These are phyloP conservation scores for Cherax quadricarinatus DNA, from an alignment of 1,140 invertebrate genomes.

Conservation along the genomic window DNA sequence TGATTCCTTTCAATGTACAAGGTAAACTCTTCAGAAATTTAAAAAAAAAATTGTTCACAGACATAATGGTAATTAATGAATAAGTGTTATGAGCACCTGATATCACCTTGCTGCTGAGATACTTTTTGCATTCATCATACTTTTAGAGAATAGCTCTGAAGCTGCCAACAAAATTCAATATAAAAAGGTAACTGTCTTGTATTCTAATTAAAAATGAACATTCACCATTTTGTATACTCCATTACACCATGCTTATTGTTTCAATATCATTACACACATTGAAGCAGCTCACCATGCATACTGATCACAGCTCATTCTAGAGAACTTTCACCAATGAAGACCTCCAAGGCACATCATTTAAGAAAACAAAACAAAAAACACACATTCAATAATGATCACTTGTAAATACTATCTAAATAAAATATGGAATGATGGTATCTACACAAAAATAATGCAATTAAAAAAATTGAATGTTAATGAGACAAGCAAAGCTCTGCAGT, in stretches of 20 bases:
- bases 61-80: background rate
- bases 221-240: slow-evolving; percentile 1
- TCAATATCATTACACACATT: background rate
- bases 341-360: slow-evolving; percentile 40
- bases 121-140: background rate
- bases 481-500: slow-evolving; percentile 25
- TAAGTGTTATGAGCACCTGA: background rate
- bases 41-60: background rate
- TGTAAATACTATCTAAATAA: slow-evolving; percentile 26
- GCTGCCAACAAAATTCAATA: background rate
- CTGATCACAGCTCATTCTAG: slow-evolving; percentile 38
- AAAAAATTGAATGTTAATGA: slow-evolving; percentile 23
- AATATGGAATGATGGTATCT: slow-evolving; percentile 43
- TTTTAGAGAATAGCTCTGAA: background rate
- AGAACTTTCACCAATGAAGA: slow-evolving; percentile 40
- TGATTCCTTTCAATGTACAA: no score
- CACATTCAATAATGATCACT: slow-evolving; percentile 15
- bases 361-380: background rate
- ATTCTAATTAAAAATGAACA: background rate
- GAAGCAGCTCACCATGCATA: slow-evolving; percentile 4
- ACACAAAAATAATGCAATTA: slow-evolving; percentile 14
- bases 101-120: background rate
- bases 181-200: background rate
- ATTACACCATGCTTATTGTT: background rate
- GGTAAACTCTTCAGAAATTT: background rate